Conservation (phyloP, 2,888 invertebrate genomes). For the Marasmarcha lunaedactyla region DNA sequence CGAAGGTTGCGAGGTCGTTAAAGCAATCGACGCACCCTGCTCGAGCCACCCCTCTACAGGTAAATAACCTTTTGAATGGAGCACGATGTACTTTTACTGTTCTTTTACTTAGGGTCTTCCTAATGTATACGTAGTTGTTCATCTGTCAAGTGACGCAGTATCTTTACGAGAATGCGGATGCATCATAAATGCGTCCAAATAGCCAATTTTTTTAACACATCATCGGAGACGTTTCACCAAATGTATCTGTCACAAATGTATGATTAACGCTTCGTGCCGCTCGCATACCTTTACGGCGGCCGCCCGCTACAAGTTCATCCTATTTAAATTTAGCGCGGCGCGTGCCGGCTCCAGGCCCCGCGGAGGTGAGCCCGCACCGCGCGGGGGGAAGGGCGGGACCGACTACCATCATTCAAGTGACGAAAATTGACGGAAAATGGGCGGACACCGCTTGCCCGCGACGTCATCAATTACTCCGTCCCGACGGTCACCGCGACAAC, state of each 20-base stretch:
- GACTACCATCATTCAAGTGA: conserved; percentile 68
- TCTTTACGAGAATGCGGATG: conserved; percentile 9
- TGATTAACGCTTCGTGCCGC: conserved; percentile 59
- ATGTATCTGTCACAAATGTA: conserved; percentile 63
- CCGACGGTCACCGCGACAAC: conserved; percentile 53
- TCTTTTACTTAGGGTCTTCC: too few species aligned
- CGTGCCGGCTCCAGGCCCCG: conserved; percentile 47
- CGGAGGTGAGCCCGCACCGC: conserved; percentile 16
- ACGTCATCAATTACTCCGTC: conserved; percentile 67
- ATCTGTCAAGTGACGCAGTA: conserved; percentile 1
- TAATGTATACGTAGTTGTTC: too few species aligned
- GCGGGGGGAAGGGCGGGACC: conserved; percentile 45
- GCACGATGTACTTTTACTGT: conserved; percentile 11
- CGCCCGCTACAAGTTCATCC: conserved; percentile 66
- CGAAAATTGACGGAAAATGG: conserved; percentile 72
- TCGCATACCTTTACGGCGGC: conserved; percentile 52
- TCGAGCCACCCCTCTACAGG: not conserved
- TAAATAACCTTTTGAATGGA: not conserved
- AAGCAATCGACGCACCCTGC: not conserved
- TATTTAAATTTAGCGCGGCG: conserved; percentile 68
- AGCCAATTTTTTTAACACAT: conserved; percentile 27
- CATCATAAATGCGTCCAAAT: conserved; percentile 12
- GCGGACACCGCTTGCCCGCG: conserved; percentile 66
- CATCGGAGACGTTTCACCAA: conserved; percentile 36
- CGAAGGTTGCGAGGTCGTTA: not conserved